Percentiles rank a stretch among this genome's conserved stretches.
Evolutionary conservation across 2,888 invertebrate species (phyloP).

Genomic region (Melipona beecheii): DNA sequence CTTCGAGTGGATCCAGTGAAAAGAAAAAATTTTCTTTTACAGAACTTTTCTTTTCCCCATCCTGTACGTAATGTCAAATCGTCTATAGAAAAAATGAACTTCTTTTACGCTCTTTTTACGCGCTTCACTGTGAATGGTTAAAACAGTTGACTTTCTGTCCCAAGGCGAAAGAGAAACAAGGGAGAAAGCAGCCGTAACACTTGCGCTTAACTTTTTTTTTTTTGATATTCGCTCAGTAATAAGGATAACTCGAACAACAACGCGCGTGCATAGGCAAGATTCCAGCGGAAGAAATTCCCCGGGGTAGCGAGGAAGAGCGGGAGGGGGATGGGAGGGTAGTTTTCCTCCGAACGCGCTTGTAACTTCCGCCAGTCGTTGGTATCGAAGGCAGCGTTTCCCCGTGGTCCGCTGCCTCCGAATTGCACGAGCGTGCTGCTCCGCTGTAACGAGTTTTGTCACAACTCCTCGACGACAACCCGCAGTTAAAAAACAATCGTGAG

Average conservation of each 20-base stretch:
- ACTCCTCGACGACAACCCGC: not conserved
- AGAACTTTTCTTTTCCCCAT: too few species aligned
- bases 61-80: too few species aligned
- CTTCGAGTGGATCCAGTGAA: too few species aligned
- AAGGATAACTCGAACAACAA: conserved; percentile 42
- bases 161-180: not conserved
- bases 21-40: too few species aligned
- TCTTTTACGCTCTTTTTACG: too few species aligned
- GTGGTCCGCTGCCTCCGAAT: conserved; percentile 2
- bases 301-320: not conserved
- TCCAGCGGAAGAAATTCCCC: conserved; percentile 16
- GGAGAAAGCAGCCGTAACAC: too few species aligned
- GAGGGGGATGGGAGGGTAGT: not conserved
- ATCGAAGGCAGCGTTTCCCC: not conserved
- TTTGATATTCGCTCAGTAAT: conserved; percentile 19
- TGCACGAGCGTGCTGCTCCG: not conserved
- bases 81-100: too few species aligned
- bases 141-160: not conserved
- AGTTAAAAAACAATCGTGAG: not conserved
- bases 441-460: not conserved
- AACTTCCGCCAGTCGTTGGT: conserved; percentile 21
- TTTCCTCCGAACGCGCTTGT: conserved; percentile 25
- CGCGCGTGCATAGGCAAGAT: conserved; percentile 10
- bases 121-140: not conserved
- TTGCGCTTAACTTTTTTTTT: not conserved